phyloP scores from a whole-genome alignment of 2,113 vertebrate species.

The Microcebus lehilahytsara region DNA sequence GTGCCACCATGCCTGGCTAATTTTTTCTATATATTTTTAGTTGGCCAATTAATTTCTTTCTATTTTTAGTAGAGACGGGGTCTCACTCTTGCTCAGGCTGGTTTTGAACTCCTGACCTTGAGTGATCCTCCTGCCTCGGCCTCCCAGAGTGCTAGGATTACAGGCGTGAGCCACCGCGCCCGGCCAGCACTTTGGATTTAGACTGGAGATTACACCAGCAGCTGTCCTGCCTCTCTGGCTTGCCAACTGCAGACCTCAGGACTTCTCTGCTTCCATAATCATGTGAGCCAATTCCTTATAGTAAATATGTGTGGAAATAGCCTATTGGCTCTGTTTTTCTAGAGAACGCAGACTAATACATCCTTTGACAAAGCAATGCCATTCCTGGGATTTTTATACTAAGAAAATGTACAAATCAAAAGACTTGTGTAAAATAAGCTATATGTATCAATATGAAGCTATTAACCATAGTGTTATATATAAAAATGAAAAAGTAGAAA shows the following conservation, averaged over 20 bases:
- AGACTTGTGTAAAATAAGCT: neutral
- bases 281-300: neutral
- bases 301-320: neutral
- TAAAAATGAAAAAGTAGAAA: conserved; percentile 13
- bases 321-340: neutral
- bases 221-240: neutral
- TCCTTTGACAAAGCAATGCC: neutral
- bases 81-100: too few relatives aligned
- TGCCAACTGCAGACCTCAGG: neutral
- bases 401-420: conserved; percentile 11
- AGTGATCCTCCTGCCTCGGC: too few relatives aligned
- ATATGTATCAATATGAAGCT: neutral
- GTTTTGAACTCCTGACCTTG: too few relatives aligned
- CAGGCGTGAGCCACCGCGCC: too few relatives aligned
- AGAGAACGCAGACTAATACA: neutral
- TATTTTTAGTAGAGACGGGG: too few relatives aligned
- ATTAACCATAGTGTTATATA: neutral
- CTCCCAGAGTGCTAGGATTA: too few relatives aligned
- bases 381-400: neutral
- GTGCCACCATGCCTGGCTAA: too few relatives aligned
- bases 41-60: too few relatives aligned
- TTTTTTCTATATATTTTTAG: too few relatives aligned
- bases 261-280: neutral
- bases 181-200: neutral
- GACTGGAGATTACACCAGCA: neutral